Evolutionary conservation across 2,888 invertebrate genomes (phyloP), one percentile per base, ranked within the genome.

Genomic region (Hypercompe scribonia): DNA sequence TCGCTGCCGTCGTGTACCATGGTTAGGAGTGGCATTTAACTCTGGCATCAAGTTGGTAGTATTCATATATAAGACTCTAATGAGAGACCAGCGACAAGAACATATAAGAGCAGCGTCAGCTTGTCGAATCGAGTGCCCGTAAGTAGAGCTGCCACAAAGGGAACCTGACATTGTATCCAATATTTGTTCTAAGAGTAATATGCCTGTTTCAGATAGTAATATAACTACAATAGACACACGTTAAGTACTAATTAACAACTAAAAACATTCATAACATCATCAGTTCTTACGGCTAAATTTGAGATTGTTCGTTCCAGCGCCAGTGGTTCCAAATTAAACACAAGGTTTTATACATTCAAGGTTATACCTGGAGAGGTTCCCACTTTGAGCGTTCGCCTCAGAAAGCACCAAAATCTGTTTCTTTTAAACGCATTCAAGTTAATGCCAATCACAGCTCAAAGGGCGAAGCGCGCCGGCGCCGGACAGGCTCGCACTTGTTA

Each of bases 281-380:
- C 83, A 81, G 81, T 88, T 80, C 85, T 82, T 84, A 88, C 28
- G 24, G 11, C 77, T 86, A 85, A 80, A 67, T 78, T 83, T 90
- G 90, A 90, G 90, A 90, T 90, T 89, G 80, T 85, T 81, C 82
- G 80, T 80, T 70, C 73, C 72, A 81, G 85, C 84, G 84, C 84
- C 83, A 31, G 72, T 63, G 58, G 42, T 63, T 39, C 68, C 21
- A 61, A 68, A 68, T 31, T 50, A 28, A 63, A 65, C 42, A 42
- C 61, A 42, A 58, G 65, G 50, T 54, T 54, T 68, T 18, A 46
- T 65, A 50, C 66, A 36, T n/a, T 42, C 61, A 70, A 69, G 75
- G 75, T 75, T 72, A 69, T 33, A 75, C 75, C 75, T 61, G 67
- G 34, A 36, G 75, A 75, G 75, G 75, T 70, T 36, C 61, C 36